Percentiles rank a stretch among this genome's conserved stretches.
Evolutionary conservation across 2,888 invertebrate genomes (phyloP).

Genomic region (Heliconius sara): DNA sequence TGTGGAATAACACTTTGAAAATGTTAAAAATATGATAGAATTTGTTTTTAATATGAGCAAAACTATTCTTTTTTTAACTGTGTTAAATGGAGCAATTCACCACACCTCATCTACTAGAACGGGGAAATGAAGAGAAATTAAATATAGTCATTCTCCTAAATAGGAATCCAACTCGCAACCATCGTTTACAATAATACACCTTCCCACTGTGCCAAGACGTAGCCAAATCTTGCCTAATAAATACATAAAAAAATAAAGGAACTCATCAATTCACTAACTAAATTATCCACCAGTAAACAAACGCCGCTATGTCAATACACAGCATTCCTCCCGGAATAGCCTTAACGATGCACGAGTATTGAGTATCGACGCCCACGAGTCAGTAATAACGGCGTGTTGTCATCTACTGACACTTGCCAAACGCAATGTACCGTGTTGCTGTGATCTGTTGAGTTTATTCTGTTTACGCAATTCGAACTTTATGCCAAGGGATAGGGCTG

Average conservation of each 20-base stretch:
- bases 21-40: too few relatives aligned
- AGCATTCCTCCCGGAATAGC: slow-evolving; percentile 4
- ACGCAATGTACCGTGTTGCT: slow-evolving; percentile 43
- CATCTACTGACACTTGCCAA: slow-evolving; percentile 41
- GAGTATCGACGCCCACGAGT: slow-evolving; percentile 27
- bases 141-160: too few relatives aligned
- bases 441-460: slow-evolving; percentile 36
- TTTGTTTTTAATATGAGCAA: too few relatives aligned
- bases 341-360: slow-evolving; percentile 25
- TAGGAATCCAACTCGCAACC: not conserved
- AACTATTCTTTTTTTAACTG: too few relatives aligned
- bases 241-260: not conserved
- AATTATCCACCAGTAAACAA: not conserved
- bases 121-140: not conserved
- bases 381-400: slow-evolving; percentile 39
- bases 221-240: not conserved
- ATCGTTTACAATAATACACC: not conserved
- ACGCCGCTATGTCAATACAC: not conserved
- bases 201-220: too few relatives aligned
- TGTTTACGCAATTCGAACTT: not conserved
- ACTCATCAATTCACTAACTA: not conserved
- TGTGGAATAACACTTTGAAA: too few relatives aligned
- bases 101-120: not conserved
- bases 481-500: not conserved
- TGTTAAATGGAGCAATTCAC: too few relatives aligned